A percentile compares a stretch with the other conserved stretches of the same genome.
Conservation (phyloP, 2,797 vertebrate genomes). For the Synanceia verrucosa region DNA sequence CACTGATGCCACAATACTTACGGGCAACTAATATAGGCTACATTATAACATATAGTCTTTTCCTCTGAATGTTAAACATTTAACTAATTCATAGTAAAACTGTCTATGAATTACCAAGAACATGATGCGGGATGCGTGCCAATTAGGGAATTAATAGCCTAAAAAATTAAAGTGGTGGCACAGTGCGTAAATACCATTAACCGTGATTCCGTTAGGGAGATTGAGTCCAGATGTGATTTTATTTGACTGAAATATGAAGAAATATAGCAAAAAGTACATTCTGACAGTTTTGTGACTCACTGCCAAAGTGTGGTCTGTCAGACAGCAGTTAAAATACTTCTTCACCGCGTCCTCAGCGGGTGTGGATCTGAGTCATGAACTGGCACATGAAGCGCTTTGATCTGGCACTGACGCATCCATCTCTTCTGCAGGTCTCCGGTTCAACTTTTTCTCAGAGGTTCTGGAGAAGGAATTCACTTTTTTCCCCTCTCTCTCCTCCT, state of each 20-base stretch:
- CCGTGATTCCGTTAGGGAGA: neutral
- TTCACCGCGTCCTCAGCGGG: neutral
- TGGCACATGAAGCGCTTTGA: neutral
- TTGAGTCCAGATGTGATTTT: neutral
- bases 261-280: neutral
- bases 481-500: neutral
- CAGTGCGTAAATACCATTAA: neutral
- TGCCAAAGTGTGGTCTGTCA: neutral
- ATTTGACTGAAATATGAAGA: neutral
- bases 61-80: too few relatives aligned
- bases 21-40: neutral
- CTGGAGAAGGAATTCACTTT: constrained; percentile 17
- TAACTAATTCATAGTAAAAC: neutral
- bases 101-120: neutral
- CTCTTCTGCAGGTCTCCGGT: constrained; percentile 48
- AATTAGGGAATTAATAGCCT: neutral
- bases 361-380: neutral
- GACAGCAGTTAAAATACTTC: neutral
- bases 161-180: neutral
- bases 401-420: constrained; percentile 1
- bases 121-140: neutral
- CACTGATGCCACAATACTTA: neutral
- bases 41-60: too few relatives aligned
- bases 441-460: neutral
- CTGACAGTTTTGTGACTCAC: neutral